Evolutionary conservation across 2,797 vertebrate species (phyloP), one percentile per base, ranked within the genome.

Genomic region (Tangara arthus): DNA sequence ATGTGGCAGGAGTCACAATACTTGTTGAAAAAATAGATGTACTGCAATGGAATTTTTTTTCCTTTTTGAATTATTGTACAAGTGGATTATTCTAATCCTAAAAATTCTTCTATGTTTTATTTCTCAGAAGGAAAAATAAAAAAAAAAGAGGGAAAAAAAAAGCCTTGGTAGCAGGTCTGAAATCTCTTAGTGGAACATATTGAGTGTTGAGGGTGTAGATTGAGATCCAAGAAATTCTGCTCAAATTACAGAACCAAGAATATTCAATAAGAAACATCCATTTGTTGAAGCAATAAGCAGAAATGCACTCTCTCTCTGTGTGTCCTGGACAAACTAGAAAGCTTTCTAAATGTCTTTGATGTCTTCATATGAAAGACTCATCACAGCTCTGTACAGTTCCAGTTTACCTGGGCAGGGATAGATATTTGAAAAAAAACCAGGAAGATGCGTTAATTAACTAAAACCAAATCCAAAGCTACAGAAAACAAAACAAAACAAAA

Each of bases 131-230:
- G 7, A 24, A 15, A 12, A 17, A 16, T 8, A n/a, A 76, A 30
- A 23, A 56, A 16, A 8, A 7, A 82, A 6, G 4, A 2, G 1
- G 15, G 4, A 2, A 3, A 44, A n/a, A 20, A n/a, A 85, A 28
- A 15, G 1, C 5, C 7, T 23, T 35, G 10, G 3, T 42, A 60
- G 17, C 7, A 56, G 4, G 12, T 69, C 47, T 46, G 21, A 39
- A 84, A 46, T 61, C 3, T 69, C 92, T 76, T 41, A 60, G 5
- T 28, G 60, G 12, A 41, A 16, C 1, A 3, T 34, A 12, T 3
- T 82, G 23, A 7, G 8, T 49, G 34, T 17, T 79, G 17, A 69
- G 23, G 8, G 7, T 47, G 20, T 60, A 76, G 55, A 11, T 19
- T 68, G 26, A 68, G 27, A 53, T 79, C 12, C 19, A 37, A 39